These are phyloP conservation scores for Oryzias melastigma DNA, from an alignment of 2,113 vertebrate genomes.

Conservation along the genomic window DNA sequence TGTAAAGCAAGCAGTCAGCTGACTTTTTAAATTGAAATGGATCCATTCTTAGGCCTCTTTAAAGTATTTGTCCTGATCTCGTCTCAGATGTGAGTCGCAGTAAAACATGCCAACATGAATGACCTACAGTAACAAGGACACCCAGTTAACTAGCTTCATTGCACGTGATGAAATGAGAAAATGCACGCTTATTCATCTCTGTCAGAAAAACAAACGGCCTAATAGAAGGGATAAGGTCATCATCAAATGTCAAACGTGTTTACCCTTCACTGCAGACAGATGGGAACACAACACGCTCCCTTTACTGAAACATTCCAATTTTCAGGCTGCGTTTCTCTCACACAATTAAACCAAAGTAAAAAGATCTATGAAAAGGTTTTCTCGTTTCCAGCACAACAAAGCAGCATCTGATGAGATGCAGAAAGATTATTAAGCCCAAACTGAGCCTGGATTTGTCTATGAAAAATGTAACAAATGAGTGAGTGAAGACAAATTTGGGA, in stretches of 20 bases:
- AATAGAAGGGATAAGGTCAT: conserved; percentile 72
- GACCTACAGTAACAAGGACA: conserved; percentile 55
- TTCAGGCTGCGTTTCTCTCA: conserved; percentile 1
- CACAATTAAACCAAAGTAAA: too few species aligned
- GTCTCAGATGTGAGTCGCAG: conserved; percentile 16
- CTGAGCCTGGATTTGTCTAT: conserved; percentile 8
- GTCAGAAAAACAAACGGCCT: conserved; percentile 62
- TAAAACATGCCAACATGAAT: conserved; percentile 51
- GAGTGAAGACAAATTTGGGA: conserved; percentile 14
- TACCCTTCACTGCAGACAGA: conserved; percentile 59
- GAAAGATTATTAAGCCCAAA: background rate
- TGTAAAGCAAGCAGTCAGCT: too few species aligned
- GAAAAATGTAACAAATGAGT: background rate
- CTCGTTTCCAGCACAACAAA: conserved; percentile 6
- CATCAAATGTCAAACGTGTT: conserved; percentile 71
- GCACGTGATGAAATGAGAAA: conserved; percentile 57
- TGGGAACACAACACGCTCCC: conserved; percentile 62
- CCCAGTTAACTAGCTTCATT: conserved; percentile 64
- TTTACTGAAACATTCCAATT: conserved; percentile 42
- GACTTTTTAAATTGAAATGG: background rate
- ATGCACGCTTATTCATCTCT: conserved; percentile 57
- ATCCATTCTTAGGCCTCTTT: background rate
- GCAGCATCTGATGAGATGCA: conserved; percentile 12
- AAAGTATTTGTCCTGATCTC: conserved; percentile 20
- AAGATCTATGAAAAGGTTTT: too few species aligned